Evolutionary conservation across 1,140 invertebrate species (phyloP), one percentile per base, ranked within the genome.

Genomic region (Drosophila leontia): DNA sequence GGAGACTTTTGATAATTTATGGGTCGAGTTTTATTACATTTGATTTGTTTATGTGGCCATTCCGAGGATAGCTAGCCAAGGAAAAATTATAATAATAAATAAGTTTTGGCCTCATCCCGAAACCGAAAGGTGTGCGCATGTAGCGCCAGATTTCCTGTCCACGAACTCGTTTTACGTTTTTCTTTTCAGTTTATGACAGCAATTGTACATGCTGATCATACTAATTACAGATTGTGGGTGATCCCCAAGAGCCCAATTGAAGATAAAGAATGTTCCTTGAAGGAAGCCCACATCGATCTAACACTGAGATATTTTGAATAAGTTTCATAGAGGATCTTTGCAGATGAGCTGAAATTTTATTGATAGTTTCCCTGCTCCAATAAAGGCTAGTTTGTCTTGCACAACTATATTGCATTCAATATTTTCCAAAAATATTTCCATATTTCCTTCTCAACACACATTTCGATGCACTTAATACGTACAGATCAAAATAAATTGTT

Each of bases 131-230:
- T 77, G 56, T 55, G 57, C 67, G 70, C 83, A 80, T 80, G 80
- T 64, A 87, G 84, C 83, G 83, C 80, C 84, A 87, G 72, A 88
- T 87, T 87, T 88, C 84, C 83, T 83, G 84, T 74, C 26, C 59
- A 64, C 64, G 63, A 62, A 58, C 70, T 64, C 45, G 44, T 75
- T 75, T 82, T 65, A 60, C 75, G 70, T 63, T 57, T 75, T 62
- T 63, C 7, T 85, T 48, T 26, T 4, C 13, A 51, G 47, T 47
- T 74, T 86, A 87, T 80, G 67, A 59, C 42, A 32, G 41, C 42
- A 62, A 63, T 63, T 62, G 75, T 62, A 57, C 63, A 65, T 44
- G 82, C 59, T 57, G 37, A 48, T 65, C 82, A 86, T 86, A 82
- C 48, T 65, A 85, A 85, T 86, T 51, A 68, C 55, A 15, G 37